Evolutionary conservation across 2,113 vertebrate genomes (phyloP).

Genomic region (Proterorhinus semilunaris): DNA sequence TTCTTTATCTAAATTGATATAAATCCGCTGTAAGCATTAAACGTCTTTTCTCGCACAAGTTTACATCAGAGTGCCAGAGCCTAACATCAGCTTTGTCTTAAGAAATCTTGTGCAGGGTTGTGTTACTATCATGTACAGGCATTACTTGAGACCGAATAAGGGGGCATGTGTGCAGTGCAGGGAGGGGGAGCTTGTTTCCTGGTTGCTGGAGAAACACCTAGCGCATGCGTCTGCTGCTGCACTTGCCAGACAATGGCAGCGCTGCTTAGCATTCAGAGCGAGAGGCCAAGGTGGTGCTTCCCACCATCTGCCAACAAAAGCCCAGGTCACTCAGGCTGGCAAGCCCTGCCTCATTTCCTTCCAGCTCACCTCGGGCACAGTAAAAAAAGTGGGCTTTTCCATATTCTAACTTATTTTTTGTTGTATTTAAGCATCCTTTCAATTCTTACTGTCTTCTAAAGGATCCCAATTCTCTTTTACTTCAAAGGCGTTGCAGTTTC

Average conservation of each 20-base stretch:
- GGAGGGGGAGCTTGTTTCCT: slow-evolving; percentile 50
- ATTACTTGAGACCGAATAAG: slow-evolving; percentile 7
- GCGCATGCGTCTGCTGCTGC: slow-evolving; percentile 73
- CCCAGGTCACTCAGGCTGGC: slow-evolving; percentile 72
- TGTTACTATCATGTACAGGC: slow-evolving; percentile 20
- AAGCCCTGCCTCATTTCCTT: slow-evolving; percentile 46
- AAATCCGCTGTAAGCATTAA: slow-evolving; percentile 20
- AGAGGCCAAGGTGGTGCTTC: slow-evolving; percentile 76
- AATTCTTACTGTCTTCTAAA: slow-evolving; percentile 19
- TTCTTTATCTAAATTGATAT: slow-evolving; percentile 19
- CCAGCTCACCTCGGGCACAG: slow-evolving; percentile 50
- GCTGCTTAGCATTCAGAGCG: slow-evolving; percentile 79
- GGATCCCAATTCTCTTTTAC: neutral
- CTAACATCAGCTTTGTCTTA: too few relatives aligned
- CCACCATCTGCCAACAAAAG: slow-evolving; percentile 79
- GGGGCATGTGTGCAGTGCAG: slow-evolving; percentile 15
- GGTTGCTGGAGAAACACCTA: slow-evolving; percentile 73
- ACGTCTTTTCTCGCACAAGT: slow-evolving; percentile 38
- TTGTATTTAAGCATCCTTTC: slow-evolving; percentile 21
- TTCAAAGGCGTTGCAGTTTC: neutral
- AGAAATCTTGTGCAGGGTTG: slow-evolving; percentile 18
- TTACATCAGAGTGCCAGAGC: slow-evolving; percentile 15
- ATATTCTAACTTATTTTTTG: slow-evolving; percentile 3
- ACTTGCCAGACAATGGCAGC: slow-evolving; percentile 74
- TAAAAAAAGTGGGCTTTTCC: slow-evolving; percentile 50